Conservation (phyloP, 2,797 vertebrate species). For the Thunnus albacares region DNA sequence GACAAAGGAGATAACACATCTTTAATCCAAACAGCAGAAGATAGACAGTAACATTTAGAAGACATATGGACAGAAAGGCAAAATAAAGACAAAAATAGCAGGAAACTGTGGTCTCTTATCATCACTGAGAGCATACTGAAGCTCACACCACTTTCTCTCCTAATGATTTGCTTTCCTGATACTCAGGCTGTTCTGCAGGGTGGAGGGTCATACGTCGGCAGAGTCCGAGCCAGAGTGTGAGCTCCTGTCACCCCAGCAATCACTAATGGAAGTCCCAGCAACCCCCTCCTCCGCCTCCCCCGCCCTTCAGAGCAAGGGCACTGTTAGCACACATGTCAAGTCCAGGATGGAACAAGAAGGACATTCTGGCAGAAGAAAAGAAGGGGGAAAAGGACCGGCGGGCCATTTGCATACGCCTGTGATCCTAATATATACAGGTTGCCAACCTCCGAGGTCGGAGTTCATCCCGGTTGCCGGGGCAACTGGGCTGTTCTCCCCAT, state of each 20-base stretch:
- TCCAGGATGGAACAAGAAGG: conserved; percentile 82
- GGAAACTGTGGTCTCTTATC: conserved; percentile 39
- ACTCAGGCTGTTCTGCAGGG: conserved; percentile 59
- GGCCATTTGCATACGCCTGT: conserved; percentile 86
- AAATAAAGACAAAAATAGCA: conserved; percentile 3
- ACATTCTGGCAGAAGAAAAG: conserved; percentile 77
- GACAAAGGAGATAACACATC: background rate
- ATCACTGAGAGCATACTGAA: conserved; percentile 31
- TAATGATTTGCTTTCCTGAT: conserved; percentile 66
- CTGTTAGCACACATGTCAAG: conserved; percentile 85
- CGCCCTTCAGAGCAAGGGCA: conserved; percentile 90
- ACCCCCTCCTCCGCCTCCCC: conserved; percentile 79
- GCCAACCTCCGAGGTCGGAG: conserved; percentile 85
- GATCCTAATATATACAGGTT: conserved; percentile 89
- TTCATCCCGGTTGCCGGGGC: conserved; percentile 83
- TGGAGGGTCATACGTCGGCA: conserved; percentile 59
- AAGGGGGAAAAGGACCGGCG: conserved; percentile 61
- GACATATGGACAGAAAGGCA: background rate
- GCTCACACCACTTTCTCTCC: conserved; percentile 46
- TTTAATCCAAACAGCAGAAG: background rate
- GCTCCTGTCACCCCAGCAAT: conserved; percentile 75
- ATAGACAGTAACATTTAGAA: background rate
- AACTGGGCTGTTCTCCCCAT: conserved; percentile 81
- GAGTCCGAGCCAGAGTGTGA: conserved; percentile 56
- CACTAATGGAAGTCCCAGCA: conserved; percentile 74